These are phyloP conservation scores for Danio tinwini DNA, from an alignment of 2,797 vertebrate genomes.

Conservation along the genomic window DNA sequence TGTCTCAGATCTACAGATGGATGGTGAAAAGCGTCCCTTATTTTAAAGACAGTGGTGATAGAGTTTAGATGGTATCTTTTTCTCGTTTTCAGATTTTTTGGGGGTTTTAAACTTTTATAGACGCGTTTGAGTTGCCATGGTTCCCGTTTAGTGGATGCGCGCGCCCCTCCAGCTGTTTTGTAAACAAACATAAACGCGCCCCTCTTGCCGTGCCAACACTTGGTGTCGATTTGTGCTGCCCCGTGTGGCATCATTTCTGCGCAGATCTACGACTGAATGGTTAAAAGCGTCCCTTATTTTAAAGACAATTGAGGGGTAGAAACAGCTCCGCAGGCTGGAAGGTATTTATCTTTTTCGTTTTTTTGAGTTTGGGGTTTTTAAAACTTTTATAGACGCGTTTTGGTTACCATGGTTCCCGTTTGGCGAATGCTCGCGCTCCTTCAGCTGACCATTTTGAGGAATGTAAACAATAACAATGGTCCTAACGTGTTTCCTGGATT, in stretches of 20 bases:
- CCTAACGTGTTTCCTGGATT: too few species aligned
- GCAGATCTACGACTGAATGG: slow-evolving; percentile 99
- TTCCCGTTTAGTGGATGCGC: background rate
- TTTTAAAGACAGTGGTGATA: slow-evolving; percentile 98
- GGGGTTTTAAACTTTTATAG: background rate
- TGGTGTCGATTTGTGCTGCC: background rate
- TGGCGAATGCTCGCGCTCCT: background rate
- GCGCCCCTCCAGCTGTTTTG: slow-evolving; percentile 16
- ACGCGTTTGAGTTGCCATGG: slow-evolving; percentile 3
- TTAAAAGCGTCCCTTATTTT: slow-evolving; percentile 95
- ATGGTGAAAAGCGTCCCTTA: slow-evolving; percentile 97
- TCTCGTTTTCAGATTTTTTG: background rate
- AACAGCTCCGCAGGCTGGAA: slow-evolving; percentile 98
- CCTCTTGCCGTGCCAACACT: background rate
- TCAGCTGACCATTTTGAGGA: background rate
- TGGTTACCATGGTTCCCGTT: background rate
- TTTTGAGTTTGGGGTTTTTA: background rate
- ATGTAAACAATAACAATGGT: background rate
- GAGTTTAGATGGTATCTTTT: slow-evolving; percentile 90
- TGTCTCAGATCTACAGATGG: slow-evolving; percentile 98
- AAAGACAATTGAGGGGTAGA: slow-evolving; percentile 91
- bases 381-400: slow-evolving; percentile 5
- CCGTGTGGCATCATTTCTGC: background rate
- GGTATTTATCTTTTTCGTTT: slow-evolving; percentile 74
- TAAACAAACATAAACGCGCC: background rate